Evolutionary conservation across 2,888 invertebrate genomes (phyloP).

Genomic region (Sympetrum striolatum): DNA sequence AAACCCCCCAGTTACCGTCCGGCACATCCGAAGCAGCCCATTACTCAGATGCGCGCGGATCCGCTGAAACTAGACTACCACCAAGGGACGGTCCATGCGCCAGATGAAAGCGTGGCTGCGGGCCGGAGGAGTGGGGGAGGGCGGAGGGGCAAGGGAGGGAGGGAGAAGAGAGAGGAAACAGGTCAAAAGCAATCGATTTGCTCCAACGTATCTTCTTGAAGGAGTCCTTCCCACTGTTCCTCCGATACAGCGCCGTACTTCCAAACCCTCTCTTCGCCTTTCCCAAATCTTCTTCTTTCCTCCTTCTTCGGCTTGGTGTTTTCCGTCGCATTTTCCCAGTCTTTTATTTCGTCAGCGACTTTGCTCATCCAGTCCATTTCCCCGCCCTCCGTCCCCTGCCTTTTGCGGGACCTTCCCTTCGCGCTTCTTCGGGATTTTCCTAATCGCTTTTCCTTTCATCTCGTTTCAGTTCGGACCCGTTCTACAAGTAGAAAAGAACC

Average conservation of each 20-base stretch:
- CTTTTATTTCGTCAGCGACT: neutral
- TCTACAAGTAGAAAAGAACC: no score
- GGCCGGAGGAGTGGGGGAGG: neutral
- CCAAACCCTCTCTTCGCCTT: neutral
- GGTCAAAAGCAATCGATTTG: slow-evolving; percentile 31
- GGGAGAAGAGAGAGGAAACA: neutral
- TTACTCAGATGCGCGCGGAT: neutral
- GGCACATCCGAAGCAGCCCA: neutral
- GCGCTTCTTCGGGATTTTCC: neutral
- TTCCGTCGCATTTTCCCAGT: neutral
- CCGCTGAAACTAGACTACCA: neutral
- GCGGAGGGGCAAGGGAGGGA: neutral
- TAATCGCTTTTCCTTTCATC: neutral
- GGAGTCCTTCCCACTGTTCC: neutral
- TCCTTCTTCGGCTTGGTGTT: neutral
- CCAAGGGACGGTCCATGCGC: neutral
- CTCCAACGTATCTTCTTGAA: neutral
- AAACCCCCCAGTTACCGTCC: no score
- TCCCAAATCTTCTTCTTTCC: neutral
- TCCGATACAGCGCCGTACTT: neutral
- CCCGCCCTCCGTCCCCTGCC: neutral
- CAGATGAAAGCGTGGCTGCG: neutral
- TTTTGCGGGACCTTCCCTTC: neutral
- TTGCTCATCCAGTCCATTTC: neutral
- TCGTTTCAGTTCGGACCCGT: neutral